phyloP scores from a whole-genome alignment of 2,888 invertebrate genomes.

The Linyphia triangularis region DNA sequence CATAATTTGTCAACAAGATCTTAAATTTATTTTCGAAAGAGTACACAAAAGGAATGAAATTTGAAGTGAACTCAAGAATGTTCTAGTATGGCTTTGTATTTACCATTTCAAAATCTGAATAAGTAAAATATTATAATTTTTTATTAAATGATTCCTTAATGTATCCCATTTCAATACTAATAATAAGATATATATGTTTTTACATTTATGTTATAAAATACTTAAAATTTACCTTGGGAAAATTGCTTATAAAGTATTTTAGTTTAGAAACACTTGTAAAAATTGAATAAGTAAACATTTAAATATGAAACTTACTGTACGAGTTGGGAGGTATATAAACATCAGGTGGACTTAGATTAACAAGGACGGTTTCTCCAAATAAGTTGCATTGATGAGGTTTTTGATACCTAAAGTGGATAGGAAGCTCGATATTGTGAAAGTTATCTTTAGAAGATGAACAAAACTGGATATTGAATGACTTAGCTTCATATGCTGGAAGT shows the following conservation, averaged over 20 bases:
- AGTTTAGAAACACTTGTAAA: background rate
- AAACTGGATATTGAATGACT: constrained; percentile 13
- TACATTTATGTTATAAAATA: background rate
- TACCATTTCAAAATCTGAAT: no score
- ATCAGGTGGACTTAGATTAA: background rate
- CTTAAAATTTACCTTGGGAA: background rate
- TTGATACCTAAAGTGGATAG: constrained; percentile 59
- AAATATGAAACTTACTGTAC: constrained; percentile 18
- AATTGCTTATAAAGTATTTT: background rate
- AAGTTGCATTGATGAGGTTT: constrained; percentile 36
- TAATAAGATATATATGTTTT: no score
- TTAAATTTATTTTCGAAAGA: no score
- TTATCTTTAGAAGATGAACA: constrained; percentile 25
- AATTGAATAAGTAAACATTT: no score
- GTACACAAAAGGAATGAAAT: no score
- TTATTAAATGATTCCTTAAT: no score
- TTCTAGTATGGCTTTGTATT: no score
- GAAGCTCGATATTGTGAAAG: constrained; percentile 34
- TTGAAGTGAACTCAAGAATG: no score
- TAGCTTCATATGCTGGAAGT: constrained; percentile 40
- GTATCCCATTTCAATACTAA: no score
- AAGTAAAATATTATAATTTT: no score
- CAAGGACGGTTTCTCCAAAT: background rate
- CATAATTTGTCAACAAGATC: no score
- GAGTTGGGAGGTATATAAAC: background rate